phyloP scores from a whole-genome alignment of 2,797 vertebrate species.

The Darevskia mixta region DNA sequence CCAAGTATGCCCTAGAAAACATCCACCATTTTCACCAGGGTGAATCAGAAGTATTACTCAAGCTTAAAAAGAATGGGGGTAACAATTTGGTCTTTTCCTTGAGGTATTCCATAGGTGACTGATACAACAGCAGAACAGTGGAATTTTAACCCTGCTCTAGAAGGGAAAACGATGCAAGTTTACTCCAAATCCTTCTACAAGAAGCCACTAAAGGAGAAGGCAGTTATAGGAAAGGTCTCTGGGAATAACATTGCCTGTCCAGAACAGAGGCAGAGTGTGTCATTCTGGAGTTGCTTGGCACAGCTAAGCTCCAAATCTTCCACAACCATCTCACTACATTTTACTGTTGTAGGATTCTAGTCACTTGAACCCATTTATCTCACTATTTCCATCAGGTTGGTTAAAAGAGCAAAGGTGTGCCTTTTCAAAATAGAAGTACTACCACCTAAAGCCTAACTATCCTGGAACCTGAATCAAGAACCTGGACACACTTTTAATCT shows the following conservation, averaged over 20 bases:
- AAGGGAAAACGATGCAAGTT: not conserved
- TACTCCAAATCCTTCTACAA: not conserved
- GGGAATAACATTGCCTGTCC: not conserved
- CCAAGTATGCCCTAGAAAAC: not conserved
- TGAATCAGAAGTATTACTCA: not conserved
- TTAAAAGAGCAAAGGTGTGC: not conserved
- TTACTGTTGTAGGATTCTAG: not conserved
- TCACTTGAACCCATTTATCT: not conserved
- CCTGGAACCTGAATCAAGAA: not conserved
- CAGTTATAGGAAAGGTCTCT: not conserved
- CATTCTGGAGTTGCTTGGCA: not conserved
- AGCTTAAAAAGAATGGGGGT: not conserved
- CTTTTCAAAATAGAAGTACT: not conserved
- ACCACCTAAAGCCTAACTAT: not conserved
- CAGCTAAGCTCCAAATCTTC: not conserved
- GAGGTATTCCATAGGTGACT: not conserved
- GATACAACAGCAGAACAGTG: not conserved
- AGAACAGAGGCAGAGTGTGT: not conserved
- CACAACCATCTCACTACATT: not conserved
- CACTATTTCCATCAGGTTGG: not conserved
- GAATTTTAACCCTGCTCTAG: constrained; percentile 1
- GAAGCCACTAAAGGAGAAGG: not conserved
- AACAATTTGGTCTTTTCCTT: not conserved
- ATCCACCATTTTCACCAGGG: not conserved
- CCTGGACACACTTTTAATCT: not conserved